phyloP scores from a whole-genome alignment of 2,797 vertebrate species.

The Benthosema pterotum region DNA sequence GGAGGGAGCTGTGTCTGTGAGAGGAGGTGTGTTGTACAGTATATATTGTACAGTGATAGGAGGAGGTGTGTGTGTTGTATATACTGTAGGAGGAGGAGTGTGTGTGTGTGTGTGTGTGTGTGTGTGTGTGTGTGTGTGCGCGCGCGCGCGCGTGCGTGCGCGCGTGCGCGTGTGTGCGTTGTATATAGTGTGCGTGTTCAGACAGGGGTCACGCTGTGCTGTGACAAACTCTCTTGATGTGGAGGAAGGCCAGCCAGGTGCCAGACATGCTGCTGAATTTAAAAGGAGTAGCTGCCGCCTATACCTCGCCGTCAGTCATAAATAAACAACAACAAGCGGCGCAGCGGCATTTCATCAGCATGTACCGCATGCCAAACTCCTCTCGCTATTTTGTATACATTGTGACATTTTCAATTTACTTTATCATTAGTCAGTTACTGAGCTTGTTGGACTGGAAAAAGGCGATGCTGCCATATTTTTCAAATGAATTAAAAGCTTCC shows the following conservation, averaged over 20 bases:
- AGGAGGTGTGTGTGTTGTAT: no score
- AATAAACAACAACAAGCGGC: slow-evolving; percentile 55
- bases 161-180: no score
- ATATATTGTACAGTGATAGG: no score
- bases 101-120: no score
- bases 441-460: slow-evolving; percentile 66
- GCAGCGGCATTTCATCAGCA: slow-evolving; percentile 56
- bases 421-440: slow-evolving; percentile 65
- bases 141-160: no score
- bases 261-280: slow-evolving; percentile 51
- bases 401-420: slow-evolving; percentile 71
- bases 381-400: slow-evolving; percentile 58
- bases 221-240: slow-evolving; percentile 20
- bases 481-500: slow-evolving; percentile 39
- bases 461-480: slow-evolving; percentile 45
- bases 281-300: slow-evolving; percentile 46
- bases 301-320: slow-evolving; percentile 60
- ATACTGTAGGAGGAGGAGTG: no score
- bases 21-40: no score
- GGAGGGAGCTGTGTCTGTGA: no score
- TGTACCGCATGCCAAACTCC: slow-evolving; percentile 30
- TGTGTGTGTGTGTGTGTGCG: no score
- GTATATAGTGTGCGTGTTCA: slow-evolving; percentile 26
- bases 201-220: slow-evolving; percentile 30
- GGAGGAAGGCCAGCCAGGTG: slow-evolving; percentile 43